A percentile compares a stretch with the other conserved stretches of the same genome.
phyloP scores from a whole-genome alignment of 2,888 invertebrate genomes.

The Diaprepes abbreviatus region DNA sequence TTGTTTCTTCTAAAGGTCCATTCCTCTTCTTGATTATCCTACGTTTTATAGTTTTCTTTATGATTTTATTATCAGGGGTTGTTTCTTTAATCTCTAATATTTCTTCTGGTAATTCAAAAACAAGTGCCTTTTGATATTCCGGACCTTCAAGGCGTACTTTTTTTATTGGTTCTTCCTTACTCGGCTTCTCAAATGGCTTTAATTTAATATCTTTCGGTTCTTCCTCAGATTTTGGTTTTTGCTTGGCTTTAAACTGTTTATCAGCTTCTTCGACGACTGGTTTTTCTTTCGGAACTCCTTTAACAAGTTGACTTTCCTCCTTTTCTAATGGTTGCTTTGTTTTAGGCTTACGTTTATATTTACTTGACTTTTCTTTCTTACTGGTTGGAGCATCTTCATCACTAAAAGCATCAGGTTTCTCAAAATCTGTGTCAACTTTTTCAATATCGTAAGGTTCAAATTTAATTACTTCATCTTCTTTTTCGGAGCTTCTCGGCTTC shows the following conservation, averaged over 20 bases:
- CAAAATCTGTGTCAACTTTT: constrained; percentile 61
- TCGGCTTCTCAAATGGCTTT: constrained; percentile 57
- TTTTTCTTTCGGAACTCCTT: constrained; percentile 58
- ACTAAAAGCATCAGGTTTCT: constrained; percentile 61
- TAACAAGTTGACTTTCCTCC: constrained; percentile 53
- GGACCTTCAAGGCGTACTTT: constrained; percentile 54
- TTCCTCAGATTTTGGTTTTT: constrained; percentile 57
- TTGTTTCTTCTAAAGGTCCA: constrained; percentile 54
- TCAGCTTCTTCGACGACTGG: constrained; percentile 64
- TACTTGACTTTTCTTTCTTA: constrained; percentile 58
- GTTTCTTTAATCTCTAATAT: constrained; percentile 48
- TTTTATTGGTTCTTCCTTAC: constrained; percentile 57
- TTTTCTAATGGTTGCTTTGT: constrained; percentile 51
- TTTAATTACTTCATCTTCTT: constrained; percentile 53
- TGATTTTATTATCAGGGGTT: constrained; percentile 52
- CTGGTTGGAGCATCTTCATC: constrained; percentile 52
- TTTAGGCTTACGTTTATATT: constrained; percentile 58
- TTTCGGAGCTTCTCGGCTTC: constrained; percentile 28
- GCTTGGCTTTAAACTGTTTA: constrained; percentile 62
- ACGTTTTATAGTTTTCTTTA: constrained; percentile 56
- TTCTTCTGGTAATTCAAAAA: constrained; percentile 64
- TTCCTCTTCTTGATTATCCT: constrained; percentile 57
- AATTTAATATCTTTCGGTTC: constrained; percentile 55
- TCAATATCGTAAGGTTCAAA: constrained; percentile 64
- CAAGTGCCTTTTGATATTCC: constrained; percentile 52